These are phyloP conservation scores for Orchesella cincta DNA, from an alignment of 1,140 invertebrate species.

Conservation along the genomic window DNA sequence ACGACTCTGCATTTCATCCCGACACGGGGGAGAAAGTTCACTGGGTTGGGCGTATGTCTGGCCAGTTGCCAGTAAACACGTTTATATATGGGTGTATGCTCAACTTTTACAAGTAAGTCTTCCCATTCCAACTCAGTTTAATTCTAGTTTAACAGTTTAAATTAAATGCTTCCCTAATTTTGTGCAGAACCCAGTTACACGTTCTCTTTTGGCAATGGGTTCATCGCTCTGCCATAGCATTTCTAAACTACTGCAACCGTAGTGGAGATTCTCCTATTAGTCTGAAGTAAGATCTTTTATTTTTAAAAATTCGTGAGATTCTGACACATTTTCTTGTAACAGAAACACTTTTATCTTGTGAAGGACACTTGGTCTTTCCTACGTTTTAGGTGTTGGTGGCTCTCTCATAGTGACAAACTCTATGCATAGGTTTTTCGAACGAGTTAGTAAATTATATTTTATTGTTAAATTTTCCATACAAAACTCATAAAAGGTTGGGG, in stretches of 20 bases:
- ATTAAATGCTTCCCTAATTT: slow-evolving; percentile 55
- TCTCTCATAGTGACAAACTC: too few relatives aligned
- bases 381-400: background rate
- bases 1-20: slow-evolving; percentile 51
- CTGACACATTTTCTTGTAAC: slow-evolving; percentile 57
- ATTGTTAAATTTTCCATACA: background rate
- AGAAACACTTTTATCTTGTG: slow-evolving; percentile 56
- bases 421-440: too few relatives aligned
- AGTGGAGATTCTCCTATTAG: background rate
- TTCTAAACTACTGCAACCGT: background rate
- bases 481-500: background rate
- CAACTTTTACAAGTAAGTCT: slow-evolving; percentile 51
- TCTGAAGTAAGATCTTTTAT: background rate
- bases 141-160: slow-evolving; percentile 35
- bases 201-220: background rate
- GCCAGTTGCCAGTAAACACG: slow-evolving; percentile 50
- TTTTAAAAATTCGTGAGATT: slow-evolving; percentile 44
- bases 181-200: slow-evolving; percentile 47
- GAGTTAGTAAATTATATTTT: background rate
- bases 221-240: background rate
- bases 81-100: slow-evolving; percentile 52
- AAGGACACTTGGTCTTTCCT: slow-evolving; percentile 46
- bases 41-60: slow-evolving; percentile 54
- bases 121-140: background rate
- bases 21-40: slow-evolving; percentile 51